Evolutionary conservation across 2,797 vertebrate species (phyloP).

Genomic region (Hydrolagus colliei): DNA sequence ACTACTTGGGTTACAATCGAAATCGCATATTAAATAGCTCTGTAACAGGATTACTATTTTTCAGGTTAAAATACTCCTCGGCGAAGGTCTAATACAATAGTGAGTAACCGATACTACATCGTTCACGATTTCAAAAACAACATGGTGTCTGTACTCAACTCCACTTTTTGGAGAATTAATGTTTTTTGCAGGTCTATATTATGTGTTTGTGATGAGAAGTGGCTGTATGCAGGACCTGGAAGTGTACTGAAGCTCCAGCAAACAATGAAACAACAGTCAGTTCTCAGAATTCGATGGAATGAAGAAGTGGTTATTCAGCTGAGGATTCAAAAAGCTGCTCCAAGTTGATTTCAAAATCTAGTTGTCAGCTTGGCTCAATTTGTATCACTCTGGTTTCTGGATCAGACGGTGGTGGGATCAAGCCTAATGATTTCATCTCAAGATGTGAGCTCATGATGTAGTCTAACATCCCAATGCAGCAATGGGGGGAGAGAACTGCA

Average conservation of each 20-base stretch:
- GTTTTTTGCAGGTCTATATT: not conserved
- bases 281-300: not conserved
- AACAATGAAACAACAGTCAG: not conserved
- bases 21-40: not conserved
- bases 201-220: not conserved
- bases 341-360: too few species aligned
- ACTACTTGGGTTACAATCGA: not conserved
- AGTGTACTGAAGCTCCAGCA: not conserved
- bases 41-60: slow-evolving; percentile 3
- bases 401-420: too few species aligned
- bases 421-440: too few species aligned
- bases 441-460: too few species aligned
- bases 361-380: too few species aligned
- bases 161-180: not conserved
- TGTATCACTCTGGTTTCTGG: too few species aligned
- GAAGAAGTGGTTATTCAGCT: not conserved
- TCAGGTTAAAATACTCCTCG: not conserved
- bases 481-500: too few species aligned
- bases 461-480: too few species aligned
- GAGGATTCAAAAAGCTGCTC: not conserved
- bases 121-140: not conserved
- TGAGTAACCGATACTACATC: not conserved
- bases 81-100: not conserved
- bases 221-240: not conserved
- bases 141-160: not conserved